Evolutionary conservation across 2,888 invertebrate species (phyloP).

Genomic region (Cinara cedri): DNA sequence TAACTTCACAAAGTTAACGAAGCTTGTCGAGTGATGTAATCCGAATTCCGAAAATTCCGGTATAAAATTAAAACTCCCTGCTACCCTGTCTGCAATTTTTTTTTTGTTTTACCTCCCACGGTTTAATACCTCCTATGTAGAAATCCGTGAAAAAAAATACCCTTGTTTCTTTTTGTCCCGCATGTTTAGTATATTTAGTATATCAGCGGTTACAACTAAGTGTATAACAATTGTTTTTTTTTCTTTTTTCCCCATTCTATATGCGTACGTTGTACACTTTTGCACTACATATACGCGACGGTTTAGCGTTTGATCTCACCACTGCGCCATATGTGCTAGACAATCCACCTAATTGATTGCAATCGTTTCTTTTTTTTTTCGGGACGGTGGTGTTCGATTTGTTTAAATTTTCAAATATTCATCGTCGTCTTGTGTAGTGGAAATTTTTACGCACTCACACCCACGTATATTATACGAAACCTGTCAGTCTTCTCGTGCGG

Average conservation of each 20-base stretch:
- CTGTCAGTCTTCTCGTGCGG: neutral
- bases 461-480: neutral
- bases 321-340: too few species aligned
- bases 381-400: neutral
- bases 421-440: constrained; percentile 16
- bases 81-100: constrained; percentile 6
- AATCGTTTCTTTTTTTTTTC: too few species aligned
- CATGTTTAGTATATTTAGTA: too few species aligned
- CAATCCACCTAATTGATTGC: too few species aligned
- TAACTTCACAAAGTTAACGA: too few species aligned
- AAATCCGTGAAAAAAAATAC: neutral
- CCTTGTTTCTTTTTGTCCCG: constrained; percentile 1
- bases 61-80: neutral
- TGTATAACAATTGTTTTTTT: neutral
- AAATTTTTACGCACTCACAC: constrained; percentile 22
- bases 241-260: too few species aligned
- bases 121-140: neutral
- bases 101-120: constrained; percentile 4
- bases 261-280: too few species aligned
- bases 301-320: too few species aligned
- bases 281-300: neutral
- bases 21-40: too few species aligned
- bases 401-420: constrained; percentile 23
- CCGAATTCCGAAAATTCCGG: too few species aligned
- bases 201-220: neutral